phyloP scores from a whole-genome alignment of 1,140 invertebrate species.

The Lepidurus apus region DNA sequence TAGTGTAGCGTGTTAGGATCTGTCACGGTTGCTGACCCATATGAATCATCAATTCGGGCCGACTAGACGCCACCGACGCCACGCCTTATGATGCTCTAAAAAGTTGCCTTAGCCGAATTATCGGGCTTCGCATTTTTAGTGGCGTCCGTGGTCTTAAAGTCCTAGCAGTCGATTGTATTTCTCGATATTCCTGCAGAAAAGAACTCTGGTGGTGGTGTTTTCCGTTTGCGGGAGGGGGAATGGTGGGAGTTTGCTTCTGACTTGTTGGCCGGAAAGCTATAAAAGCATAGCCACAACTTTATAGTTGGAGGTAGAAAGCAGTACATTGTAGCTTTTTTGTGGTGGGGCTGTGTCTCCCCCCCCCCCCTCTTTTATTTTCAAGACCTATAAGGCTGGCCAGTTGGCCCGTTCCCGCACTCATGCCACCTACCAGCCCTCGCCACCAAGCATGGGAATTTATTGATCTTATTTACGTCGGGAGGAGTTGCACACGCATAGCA shows the following conservation, averaged over 20 bases:
- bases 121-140: no score
- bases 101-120: no score
- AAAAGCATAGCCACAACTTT: conserved; percentile 6
- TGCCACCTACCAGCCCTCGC: background rate
- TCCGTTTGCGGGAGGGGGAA: background rate
- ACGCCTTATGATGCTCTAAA: no score
- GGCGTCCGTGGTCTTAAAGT: no score
- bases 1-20: no score
- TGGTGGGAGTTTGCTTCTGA: background rate
- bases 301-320: background rate
- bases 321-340: background rate
- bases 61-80: no score
- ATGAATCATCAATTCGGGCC: no score
- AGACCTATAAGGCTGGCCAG: background rate
- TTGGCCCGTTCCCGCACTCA: no score
- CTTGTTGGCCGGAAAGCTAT: conserved; percentile 7
- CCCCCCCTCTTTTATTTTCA: background rate
- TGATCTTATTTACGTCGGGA: background rate
- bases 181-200: no score
- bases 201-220: background rate
- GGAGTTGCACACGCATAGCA: no score
- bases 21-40: no score
- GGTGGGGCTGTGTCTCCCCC: background rate
- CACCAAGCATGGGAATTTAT: background rate
- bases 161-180: no score